Evolutionary conservation across 2,888 invertebrate species (phyloP).

Genomic region (Eueremaeus valkanovi): DNA sequence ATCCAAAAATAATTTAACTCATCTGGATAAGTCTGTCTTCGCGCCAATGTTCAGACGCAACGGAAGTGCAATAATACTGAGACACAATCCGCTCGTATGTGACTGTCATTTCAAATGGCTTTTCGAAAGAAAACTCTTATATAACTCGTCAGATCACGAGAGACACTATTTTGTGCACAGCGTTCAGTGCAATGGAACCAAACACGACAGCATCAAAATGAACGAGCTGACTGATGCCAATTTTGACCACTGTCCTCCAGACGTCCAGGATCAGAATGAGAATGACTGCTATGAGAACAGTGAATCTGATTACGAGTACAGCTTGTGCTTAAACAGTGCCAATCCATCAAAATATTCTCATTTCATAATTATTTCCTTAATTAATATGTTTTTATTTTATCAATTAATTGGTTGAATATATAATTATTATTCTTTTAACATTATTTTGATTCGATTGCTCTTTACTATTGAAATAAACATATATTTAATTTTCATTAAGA

Average conservation of each 20-base stretch:
- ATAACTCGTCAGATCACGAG: conserved; percentile 14
- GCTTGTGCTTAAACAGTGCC: conserved; percentile 12
- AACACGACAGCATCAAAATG: not conserved
- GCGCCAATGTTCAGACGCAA: conserved; percentile 15
- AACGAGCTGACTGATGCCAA: conserved; percentile 11
- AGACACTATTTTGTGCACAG: not conserved
- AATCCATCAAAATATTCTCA: not conserved
- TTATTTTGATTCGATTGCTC: too few relatives aligned
- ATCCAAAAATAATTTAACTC: conserved; percentile 32
- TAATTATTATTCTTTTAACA: too few relatives aligned
- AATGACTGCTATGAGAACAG: not conserved
- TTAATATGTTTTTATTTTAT: not conserved
- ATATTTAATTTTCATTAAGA: too few relatives aligned
- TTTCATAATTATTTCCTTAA: conserved; percentile 4
- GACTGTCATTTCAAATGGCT: conserved; percentile 40
- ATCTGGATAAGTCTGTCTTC: conserved; percentile 4
- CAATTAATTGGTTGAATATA: not conserved
- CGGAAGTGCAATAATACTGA: not conserved
- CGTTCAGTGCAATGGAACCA: conserved; percentile 13
- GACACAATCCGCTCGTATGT: conserved; percentile 36
- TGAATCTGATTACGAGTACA: not conserved
- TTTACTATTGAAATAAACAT: too few relatives aligned
- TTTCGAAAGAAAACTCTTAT: conserved; percentile 20
- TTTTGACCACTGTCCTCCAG: conserved; percentile 37
- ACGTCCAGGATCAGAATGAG: not conserved